Evolutionary conservation across 1,140 invertebrate species (phyloP).

Genomic region (Anastrepha obliqua): DNA sequence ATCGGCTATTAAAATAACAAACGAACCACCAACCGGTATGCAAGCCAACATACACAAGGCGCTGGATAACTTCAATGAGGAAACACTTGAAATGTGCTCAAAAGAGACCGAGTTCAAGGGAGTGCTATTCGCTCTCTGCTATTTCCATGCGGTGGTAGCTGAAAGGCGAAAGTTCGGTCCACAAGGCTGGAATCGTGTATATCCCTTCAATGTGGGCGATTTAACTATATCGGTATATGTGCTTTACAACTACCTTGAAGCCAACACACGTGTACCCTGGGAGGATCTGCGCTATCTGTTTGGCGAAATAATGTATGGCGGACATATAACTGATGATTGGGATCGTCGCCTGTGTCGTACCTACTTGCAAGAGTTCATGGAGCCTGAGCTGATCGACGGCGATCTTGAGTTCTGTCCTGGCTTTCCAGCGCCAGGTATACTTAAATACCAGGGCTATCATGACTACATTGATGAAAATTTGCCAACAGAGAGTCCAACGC

Average conservation of each 20-base stretch:
- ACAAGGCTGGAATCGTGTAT: conserved; percentile 93
- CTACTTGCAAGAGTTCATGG: conserved; percentile 92
- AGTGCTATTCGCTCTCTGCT: conserved; percentile 93
- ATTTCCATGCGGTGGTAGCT: conserved; percentile 96
- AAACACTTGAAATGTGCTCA: conserved; percentile 93
- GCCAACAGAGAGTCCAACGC: conserved; percentile 89
- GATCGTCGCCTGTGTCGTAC: conserved; percentile 90
- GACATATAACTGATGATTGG: conserved; percentile 97
- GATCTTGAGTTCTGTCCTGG: conserved; percentile 88
- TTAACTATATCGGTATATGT: conserved; percentile 94
- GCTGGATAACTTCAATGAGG: conserved; percentile 94
- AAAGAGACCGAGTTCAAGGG: conserved; percentile 96
- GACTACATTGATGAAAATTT: conserved; percentile 91
- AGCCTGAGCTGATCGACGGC: conserved; percentile 89
- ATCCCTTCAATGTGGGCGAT: conserved; percentile 89
- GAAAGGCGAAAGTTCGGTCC: conserved; percentile 95
- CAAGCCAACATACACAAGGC: conserved; percentile 95
- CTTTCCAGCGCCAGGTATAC: conserved; percentile 89
- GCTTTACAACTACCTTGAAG: conserved; percentile 94
- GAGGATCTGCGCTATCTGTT: conserved; percentile 95
- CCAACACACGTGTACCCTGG: conserved; percentile 91
- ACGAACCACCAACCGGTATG: conserved; percentile 96
- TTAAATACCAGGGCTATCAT: conserved; percentile 91
- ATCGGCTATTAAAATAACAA: conserved; percentile 96
- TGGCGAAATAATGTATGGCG: conserved; percentile 98